These are phyloP conservation scores for Montipora cactus DNA, from an alignment of 64 coral and sea anemone species.

Conservation along the genomic window DNA sequence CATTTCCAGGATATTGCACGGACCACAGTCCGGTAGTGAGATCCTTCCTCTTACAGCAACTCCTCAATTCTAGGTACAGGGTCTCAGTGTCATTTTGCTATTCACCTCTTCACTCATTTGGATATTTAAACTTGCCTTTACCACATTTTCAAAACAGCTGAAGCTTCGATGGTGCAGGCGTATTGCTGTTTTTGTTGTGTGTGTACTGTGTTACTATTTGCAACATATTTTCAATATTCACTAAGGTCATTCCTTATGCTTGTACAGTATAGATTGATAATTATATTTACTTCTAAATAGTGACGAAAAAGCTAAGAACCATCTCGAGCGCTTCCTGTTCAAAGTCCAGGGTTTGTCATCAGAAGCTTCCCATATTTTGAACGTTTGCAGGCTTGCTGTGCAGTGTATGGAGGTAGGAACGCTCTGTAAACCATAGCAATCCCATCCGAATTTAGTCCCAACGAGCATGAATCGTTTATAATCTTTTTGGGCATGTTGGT, in stretches of 20 bases:
- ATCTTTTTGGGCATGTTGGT: no score
- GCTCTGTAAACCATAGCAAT: no score
- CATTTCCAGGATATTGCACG: conserved; percentile 59
- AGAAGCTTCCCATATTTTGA: conserved; percentile 37
- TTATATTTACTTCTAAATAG: neutral
- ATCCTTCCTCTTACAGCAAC: conserved; percentile 85
- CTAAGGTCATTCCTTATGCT: neutral
- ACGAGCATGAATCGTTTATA: no score
- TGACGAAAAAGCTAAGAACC: neutral
- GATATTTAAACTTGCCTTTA: neutral
- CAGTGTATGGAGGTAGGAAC: conserved; percentile 50
- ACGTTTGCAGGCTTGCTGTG: conserved; percentile 62
- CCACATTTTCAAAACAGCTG: no score
- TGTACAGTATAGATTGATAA: neutral
- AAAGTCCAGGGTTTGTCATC: conserved; percentile 50
- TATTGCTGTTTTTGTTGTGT: no score
- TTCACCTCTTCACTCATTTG: neutral
- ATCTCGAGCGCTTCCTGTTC: conserved; percentile 54
- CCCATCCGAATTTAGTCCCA: no score
- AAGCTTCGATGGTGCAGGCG: no score
- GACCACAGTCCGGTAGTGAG: conserved; percentile 76
- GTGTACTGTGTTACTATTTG: no score
- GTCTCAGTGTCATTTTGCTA: neutral
- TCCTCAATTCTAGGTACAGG: conserved; percentile 55
- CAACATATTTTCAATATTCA: neutral